Conservation (phyloP, 2,113 vertebrate species). For the Alligator sinensis region DNA sequence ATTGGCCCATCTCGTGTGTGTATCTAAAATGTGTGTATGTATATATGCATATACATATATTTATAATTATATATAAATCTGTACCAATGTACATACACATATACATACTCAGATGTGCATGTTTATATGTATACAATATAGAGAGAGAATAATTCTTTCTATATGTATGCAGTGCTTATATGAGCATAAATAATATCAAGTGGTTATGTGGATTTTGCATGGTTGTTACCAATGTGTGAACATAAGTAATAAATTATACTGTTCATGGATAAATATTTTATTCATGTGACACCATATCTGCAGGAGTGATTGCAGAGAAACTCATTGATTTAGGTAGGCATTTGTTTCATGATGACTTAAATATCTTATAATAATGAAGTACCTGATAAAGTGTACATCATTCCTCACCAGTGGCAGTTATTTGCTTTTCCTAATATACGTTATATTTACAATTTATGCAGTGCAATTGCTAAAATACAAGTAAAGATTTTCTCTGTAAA, state of each 20-base stretch:
- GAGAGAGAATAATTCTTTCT: background rate
- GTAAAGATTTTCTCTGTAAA: background rate
- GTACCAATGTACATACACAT: background rate
- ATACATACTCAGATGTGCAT: background rate
- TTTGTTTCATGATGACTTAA: background rate
- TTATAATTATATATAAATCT: background rate
- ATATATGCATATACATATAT: background rate
- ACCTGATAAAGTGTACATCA: background rate
- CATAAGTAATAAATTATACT: background rate
- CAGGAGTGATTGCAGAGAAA: background rate
- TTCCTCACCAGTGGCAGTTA: background rate
- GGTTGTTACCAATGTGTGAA: background rate
- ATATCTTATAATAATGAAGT: background rate
- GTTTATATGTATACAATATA: background rate
- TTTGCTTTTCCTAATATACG: background rate
- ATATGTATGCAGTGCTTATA: background rate
- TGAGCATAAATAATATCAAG: background rate
- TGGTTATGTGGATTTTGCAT: background rate
- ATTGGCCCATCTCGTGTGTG: background rate
- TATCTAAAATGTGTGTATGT: background rate
- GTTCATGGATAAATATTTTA: background rate
- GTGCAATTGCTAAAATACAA: background rate
- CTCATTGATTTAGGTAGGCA: background rate
- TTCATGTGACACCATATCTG: background rate
- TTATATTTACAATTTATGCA: background rate